phyloP scores from a whole-genome alignment of 2,888 invertebrate species.

The Ganaspis brasiliensis region DNA sequence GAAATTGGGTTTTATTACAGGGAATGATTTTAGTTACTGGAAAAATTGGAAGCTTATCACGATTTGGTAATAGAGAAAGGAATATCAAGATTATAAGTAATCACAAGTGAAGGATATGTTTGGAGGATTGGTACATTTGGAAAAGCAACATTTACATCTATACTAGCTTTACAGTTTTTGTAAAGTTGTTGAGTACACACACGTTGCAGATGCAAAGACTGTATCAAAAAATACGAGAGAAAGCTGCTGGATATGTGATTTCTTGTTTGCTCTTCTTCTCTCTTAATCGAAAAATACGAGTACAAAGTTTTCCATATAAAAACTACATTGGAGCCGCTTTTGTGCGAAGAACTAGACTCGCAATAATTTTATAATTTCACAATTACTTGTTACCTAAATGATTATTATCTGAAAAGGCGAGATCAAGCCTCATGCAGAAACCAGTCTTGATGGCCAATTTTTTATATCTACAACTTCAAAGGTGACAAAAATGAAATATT shows the following conservation, averaged over 20 bases:
- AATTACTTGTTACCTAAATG: slow-evolving; percentile 8
- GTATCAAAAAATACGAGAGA: slow-evolving; percentile 61
- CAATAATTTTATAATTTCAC: neutral
- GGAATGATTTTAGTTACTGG: neutral
- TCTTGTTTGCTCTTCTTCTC: slow-evolving; percentile 57
- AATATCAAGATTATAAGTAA: slow-evolving; percentile 21
- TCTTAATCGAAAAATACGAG: slow-evolving; percentile 50
- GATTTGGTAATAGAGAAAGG: neutral
- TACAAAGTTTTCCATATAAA: slow-evolving; percentile 38
- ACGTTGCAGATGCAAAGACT: slow-evolving; percentile 32
- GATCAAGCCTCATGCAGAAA: slow-evolving; percentile 6
- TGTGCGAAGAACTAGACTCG: slow-evolving; percentile 17
- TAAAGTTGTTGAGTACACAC: slow-evolving; percentile 29
- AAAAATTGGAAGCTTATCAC: neutral
- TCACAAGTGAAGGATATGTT: slow-evolving; percentile 51
- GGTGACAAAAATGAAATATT: slow-evolving; percentile 10
- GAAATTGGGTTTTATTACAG: neutral
- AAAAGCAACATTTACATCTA: slow-evolving; percentile 40
- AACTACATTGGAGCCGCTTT: slow-evolving; percentile 31
- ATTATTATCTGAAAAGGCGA: slow-evolving; percentile 32
- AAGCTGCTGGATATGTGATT: slow-evolving; percentile 61
- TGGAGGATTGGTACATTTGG: slow-evolving; percentile 25
- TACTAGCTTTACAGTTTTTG: slow-evolving; percentile 27
- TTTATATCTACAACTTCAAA: slow-evolving; percentile 1
- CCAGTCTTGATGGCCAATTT: slow-evolving; percentile 18